A percentile compares a stretch with the other conserved stretches of the same genome.
These are phyloP conservation scores for Nothobranchius kuhntae DNA, from an alignment of 2,113 vertebrate genomes.

Conservation along the genomic window DNA sequence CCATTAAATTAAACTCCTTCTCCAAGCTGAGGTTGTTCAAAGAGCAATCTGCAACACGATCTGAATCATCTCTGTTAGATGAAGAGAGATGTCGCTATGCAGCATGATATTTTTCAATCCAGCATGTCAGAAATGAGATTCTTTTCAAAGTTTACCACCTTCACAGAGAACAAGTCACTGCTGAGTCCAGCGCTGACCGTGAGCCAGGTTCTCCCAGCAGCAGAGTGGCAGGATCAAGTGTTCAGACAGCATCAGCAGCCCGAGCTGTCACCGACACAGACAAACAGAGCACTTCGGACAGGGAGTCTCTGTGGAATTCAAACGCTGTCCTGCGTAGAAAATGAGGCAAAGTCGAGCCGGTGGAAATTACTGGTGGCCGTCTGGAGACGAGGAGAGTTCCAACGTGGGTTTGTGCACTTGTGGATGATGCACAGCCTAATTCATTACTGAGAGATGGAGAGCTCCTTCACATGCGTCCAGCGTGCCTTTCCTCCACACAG, in stretches of 20 bases:
- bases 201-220: background rate
- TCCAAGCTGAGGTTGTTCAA: no score
- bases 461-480: slow-evolving; percentile 13
- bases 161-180: background rate
- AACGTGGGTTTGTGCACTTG: slow-evolving; percentile 7
- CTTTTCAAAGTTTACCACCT: no score
- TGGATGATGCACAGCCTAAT: slow-evolving; percentile 29
- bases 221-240: background rate
- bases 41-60: no score
- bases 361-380: slow-evolving; percentile 8
- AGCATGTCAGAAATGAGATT: no score
- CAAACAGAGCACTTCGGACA: slow-evolving; percentile 4
- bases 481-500: slow-evolving; percentile 19
- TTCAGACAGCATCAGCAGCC: background rate
- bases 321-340: slow-evolving; percentile 6
- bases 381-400: background rate
- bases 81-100: no score
- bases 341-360: background rate
- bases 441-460: slow-evolving; percentile 27
- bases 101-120: no score
- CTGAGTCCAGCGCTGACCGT: background rate
- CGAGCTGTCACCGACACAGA: slow-evolving; percentile 23
- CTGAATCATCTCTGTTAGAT: no score
- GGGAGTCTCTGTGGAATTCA: slow-evolving; percentile 18
- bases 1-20: no score